These are phyloP conservation scores for Sphaerophoria rueppellii DNA, from an alignment of 2,888 invertebrate genomes.

Conservation along the genomic window DNA sequence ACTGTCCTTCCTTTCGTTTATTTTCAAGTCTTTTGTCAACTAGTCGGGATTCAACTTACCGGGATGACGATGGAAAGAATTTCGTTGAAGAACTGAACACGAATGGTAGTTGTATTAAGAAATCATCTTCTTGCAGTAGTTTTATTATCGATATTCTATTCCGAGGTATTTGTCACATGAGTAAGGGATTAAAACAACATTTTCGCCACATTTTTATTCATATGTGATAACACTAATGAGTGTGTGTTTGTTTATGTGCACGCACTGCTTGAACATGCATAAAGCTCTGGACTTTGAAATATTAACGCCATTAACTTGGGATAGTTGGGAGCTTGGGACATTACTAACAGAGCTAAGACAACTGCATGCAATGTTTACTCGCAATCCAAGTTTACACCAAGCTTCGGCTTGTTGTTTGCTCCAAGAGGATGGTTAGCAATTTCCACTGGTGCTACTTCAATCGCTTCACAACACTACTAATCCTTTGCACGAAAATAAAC, in stretches of 20 bases:
- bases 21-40: conserved; percentile 80
- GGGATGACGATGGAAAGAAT: conserved; percentile 81
- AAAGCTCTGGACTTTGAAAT: too few relatives aligned
- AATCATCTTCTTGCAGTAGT: conserved; percentile 83
- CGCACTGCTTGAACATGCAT: too few relatives aligned
- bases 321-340: too few relatives aligned
- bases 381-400: too few relatives aligned
- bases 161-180: conserved; percentile 83
- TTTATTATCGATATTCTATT: conserved; percentile 83
- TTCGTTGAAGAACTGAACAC: conserved; percentile 81
- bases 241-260: conserved; percentile 1
- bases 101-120: conserved; percentile 82
- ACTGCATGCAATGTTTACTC: too few relatives aligned
- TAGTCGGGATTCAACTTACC: conserved; percentile 82
- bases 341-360: too few relatives aligned
- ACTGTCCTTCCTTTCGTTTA: background rate
- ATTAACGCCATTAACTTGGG: too few relatives aligned
- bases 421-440: too few relatives aligned
- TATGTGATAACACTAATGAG: conserved; percentile 17
- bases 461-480: background rate
- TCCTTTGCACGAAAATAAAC: background rate
- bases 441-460: too few relatives aligned
- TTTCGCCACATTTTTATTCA: conserved; percentile 60
- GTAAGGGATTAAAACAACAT: conserved; percentile 77
- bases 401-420: too few relatives aligned